Conservation (phyloP, 2,113 vertebrate species). For the Sardina pilchardus region DNA sequence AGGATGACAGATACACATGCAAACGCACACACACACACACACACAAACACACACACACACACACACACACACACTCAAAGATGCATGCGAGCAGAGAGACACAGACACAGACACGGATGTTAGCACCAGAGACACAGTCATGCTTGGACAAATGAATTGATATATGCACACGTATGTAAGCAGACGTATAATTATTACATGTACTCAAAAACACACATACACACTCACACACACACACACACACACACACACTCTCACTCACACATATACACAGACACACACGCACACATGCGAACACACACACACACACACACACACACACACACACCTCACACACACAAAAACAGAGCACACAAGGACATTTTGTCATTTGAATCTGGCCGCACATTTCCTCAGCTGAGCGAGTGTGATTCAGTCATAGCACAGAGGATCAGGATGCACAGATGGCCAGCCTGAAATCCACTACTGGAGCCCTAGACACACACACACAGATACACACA, state of each 20-base stretch:
- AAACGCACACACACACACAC: not conserved
- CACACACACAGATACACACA: not conserved
- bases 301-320: not conserved
- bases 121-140: not conserved
- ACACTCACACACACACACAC: not conserved
- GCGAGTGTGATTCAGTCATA: not conserved
- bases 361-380: slow-evolving; percentile 1
- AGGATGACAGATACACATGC: slow-evolving; percentile 13
- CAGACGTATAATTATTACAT: not conserved
- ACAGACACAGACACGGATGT: not conserved
- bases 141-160: not conserved
- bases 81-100: not conserved
- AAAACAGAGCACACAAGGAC: not conserved
- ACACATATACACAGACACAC: not conserved
- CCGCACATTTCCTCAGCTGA: not conserved
- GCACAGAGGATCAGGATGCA: not conserved
- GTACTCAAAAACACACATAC: not conserved
- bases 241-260: not conserved
- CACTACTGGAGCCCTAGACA: not conserved
- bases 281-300: not conserved
- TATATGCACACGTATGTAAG: not conserved
- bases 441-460: slow-evolving; percentile 18
- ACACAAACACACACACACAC: not conserved
- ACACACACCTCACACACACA: not conserved
- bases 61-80: not conserved